phyloP scores from a whole-genome alignment of 2,797 vertebrate species.

The Pangasius macronema region DNA sequence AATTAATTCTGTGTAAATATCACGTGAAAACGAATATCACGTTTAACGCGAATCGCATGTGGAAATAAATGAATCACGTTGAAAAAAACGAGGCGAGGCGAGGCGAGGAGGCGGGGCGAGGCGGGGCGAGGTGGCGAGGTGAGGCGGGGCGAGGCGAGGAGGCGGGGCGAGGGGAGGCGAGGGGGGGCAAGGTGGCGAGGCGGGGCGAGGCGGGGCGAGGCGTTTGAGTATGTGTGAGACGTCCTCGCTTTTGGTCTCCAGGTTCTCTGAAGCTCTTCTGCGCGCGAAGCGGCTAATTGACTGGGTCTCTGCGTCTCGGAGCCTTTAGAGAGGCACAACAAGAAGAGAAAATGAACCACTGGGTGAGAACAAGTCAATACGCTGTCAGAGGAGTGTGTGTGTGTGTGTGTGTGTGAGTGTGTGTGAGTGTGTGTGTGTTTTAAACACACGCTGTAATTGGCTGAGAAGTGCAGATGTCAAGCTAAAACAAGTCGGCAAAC shows the following conservation, averaged over 20 bases:
- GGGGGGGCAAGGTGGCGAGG: no score
- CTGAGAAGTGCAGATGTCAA: constrained; percentile 37
- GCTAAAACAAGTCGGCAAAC: constrained; percentile 37
- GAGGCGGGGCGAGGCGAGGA: no score
- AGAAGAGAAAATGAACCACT: constrained; percentile 51
- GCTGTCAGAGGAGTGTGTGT: constrained; percentile 51
- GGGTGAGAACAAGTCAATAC: constrained; percentile 61
- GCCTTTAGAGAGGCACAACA: constrained; percentile 49
- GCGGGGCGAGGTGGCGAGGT: no score
- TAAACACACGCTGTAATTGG: constrained; percentile 52
- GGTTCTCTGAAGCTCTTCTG: constrained; percentile 24
- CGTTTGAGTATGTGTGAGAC: constrained; percentile 53
- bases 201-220: no score
- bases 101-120: no score
- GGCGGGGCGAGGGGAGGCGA: no score
- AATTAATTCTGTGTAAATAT: no score
- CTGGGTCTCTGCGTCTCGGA: constrained; percentile 41
- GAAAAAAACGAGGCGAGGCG: no score
- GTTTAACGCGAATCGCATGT: no score
- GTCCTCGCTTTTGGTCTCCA: constrained; percentile 36
- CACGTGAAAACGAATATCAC: no score
- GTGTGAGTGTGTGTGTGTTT: constrained; percentile 39
- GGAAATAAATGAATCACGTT: no score
- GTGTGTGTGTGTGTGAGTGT: constrained; percentile 43
- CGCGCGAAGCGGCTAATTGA: constrained; percentile 56